Percentiles rank a stretch among this genome's conserved stretches.
phyloP scores from a whole-genome alignment of 1,140 invertebrate genomes.

The Magallana angulata region DNA sequence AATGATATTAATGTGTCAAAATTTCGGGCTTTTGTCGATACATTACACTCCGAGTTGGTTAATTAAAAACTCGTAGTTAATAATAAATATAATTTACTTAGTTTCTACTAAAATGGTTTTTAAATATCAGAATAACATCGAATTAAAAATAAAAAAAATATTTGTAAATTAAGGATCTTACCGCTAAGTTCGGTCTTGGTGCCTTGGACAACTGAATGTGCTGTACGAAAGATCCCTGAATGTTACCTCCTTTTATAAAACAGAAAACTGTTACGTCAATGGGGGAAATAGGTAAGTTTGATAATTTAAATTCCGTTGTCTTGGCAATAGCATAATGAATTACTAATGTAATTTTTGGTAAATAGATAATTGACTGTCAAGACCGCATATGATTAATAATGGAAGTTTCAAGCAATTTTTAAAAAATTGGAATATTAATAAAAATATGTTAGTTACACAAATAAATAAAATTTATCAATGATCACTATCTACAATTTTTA shows the following conservation, averaged over 20 bases:
- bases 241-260: background rate
- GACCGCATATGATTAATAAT: background rate
- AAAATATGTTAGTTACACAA: background rate
- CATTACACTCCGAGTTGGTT: too few relatives aligned
- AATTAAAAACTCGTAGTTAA: too few relatives aligned
- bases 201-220: background rate
- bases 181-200: slow-evolving; percentile 1
- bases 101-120: too few relatives aligned
- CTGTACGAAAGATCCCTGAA: background rate
- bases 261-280: background rate
- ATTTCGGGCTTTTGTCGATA: too few relatives aligned
- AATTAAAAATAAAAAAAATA: too few relatives aligned
- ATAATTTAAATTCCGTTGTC: background rate
- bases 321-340: background rate
- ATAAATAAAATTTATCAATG: background rate
- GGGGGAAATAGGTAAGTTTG: background rate
- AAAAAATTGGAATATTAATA: background rate
- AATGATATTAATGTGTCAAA: too few relatives aligned
- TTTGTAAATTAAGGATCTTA: background rate
- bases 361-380: background rate
- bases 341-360: background rate
- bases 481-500: too few relatives aligned
- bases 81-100: too few relatives aligned
- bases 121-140: too few relatives aligned
- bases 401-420: background rate